Evolutionary conservation across 2,797 vertebrate species (phyloP), one percentile per base, ranked within the genome.

Genomic region (Onychomys torridus): DNA sequence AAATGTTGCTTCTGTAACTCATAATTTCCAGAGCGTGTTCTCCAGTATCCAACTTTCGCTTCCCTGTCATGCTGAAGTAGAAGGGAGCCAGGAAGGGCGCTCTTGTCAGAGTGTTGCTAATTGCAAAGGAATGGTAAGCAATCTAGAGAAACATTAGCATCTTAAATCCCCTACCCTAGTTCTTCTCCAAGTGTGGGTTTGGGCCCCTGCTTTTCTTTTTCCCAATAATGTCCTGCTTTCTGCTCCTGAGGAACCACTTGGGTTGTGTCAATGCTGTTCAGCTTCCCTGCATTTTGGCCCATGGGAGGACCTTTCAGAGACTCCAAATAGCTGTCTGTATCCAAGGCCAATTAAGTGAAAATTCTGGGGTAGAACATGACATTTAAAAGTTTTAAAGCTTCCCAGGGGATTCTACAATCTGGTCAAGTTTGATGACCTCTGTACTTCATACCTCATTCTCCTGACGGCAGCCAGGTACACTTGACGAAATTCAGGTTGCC

Each of bases 271-370:
- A n/a, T 43, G 63, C 34, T n/a, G 2, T 73, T 95, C 69, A 89
- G 78, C 55, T 78, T 81, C 32, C 16, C 5, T 46, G 13, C 7
- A 81, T n/a, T 63, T 90, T 82, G 7, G 8, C 32, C 49, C 61
- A 59, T 17, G n/a, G 79, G 29, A 25, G 63, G 76, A 77, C 1
- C 32, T 92, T 89, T 82, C 37, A 78, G 78, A 93, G 91, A 90
- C 76, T 37, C 32, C 37, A 91, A 37, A 78, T 59, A 89, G 69
- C 12, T 76, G 46, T 61, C 14, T 69, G 17, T 3, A 55, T 49
- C 25, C 43, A 46, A 93, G 71, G 82, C 49, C 76, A 95, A 91
- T 79, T 63, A 86, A 89, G 65, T 94, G 34, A 76, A 71, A 89
- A 91, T 94, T 96, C 76, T 79, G 43, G 23, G 11, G 27, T 75